Evolutionary conservation across 2,797 vertebrate species (phyloP).

Genomic region (Manis javanica): DNA sequence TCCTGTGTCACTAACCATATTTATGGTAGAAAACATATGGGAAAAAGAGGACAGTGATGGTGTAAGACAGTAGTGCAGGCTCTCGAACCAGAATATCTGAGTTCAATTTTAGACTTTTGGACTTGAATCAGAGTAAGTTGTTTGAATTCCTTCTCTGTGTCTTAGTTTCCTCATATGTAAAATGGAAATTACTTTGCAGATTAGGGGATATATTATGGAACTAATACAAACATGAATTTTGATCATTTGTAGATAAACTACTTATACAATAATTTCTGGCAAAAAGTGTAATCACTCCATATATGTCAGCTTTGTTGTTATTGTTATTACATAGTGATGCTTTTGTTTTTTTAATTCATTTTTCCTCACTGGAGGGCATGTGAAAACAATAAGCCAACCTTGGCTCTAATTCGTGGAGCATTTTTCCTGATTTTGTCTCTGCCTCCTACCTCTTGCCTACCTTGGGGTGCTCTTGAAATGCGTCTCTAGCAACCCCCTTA

Average conservation of each 20-base stretch:
- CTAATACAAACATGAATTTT: background rate
- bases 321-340: background rate
- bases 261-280: background rate
- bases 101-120: background rate
- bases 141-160: background rate
- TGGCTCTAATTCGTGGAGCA: background rate
- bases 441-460: background rate
- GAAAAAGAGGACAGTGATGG: background rate
- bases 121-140: background rate
- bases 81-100: background rate
- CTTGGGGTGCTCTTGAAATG: background rate
- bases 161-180: background rate
- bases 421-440: background rate
- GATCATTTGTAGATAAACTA: background rate
- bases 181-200: background rate
- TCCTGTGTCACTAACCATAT: background rate
- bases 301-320: background rate
- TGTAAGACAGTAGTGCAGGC: background rate
- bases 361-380: background rate
- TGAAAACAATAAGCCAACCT: background rate
- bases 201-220: background rate
- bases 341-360: background rate
- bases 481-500: background rate
- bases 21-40: background rate
- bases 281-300: background rate